phyloP scores from a whole-genome alignment of 2,113 vertebrate species.

The Alaudala cheleensis region DNA sequence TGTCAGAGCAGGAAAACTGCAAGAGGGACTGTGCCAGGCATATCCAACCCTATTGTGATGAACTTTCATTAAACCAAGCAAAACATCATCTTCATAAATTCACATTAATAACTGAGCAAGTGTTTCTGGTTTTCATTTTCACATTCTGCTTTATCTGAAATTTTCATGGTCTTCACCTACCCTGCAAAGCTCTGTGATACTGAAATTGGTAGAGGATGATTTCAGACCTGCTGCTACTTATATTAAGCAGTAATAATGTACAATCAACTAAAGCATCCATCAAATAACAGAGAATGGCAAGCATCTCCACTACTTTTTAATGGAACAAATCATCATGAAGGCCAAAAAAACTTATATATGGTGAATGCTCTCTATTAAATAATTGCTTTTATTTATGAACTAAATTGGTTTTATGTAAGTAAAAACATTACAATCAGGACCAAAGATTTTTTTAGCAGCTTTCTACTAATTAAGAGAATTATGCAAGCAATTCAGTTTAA shows the following conservation, averaged over 20 bases:
- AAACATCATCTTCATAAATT: background rate
- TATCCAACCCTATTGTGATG: background rate
- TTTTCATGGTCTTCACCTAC: background rate
- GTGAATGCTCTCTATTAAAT: background rate
- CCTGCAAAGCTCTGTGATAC: background rate
- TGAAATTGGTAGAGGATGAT: background rate
- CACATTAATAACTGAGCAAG: background rate
- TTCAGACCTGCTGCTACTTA: background rate
- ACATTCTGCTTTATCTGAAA: background rate
- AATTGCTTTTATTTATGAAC: background rate
- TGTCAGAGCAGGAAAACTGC: background rate
- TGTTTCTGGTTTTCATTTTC: background rate
- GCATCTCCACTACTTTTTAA: background rate
- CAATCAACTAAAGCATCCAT: background rate
- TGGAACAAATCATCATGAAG: background rate
- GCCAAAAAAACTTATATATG: background rate
- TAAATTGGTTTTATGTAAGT: background rate
- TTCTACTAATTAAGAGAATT: background rate
- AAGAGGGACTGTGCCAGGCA: background rate
- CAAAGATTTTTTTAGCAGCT: background rate
- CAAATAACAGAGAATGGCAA: background rate
- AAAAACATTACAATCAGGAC: background rate
- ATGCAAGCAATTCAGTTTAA: background rate
- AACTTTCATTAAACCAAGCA: background rate
- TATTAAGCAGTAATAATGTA: background rate